Evolutionary conservation across 2,888 invertebrate genomes (phyloP), one percentile per base, ranked within the genome.

Genomic region (Sarcophaga variegata): DNA sequence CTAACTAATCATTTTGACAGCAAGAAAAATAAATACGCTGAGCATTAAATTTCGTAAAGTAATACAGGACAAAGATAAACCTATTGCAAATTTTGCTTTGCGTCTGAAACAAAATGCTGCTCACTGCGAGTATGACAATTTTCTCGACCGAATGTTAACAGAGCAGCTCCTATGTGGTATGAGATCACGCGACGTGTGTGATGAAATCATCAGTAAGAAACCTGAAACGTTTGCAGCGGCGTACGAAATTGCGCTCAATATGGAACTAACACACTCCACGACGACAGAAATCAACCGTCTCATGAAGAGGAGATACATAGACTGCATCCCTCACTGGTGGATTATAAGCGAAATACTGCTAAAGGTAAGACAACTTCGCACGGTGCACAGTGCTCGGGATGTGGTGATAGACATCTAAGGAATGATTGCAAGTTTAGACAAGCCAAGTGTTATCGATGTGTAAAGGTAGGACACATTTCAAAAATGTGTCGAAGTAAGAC

Each of bases 371-470:
- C 12, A 12, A 5, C 2, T 70, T 4, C 63, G 45, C 62, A 62
- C 45, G 14, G 22, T 74, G 45, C 22, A 22, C 22, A 22, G 22
- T 22, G 22, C 22, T 62, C 45, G 6, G 69, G 81, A n/a, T 79
- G 71, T 37, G 71, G 54, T 37, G 79, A 54, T 20, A 67, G 25
- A 4, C 79, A 71, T 27, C 8, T 4, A 1, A 70, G 54, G 10
- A 79, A 64, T 20, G 37, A 77, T 1, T 86, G 88, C 17, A 80
- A 79, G 59, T 86, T 86, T 62, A 74, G 37, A 47, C 64, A 86
- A 59, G 70, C 81, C 6, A 79, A 81, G 62, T 86, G 83, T 49
- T 86, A 81, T 27, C 60, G 20, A 8, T 86, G 83, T 37, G 85
- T 71, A 0, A 86, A 81, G 62, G 14, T 60, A n/a, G 60, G 70